Evolutionary conservation across 2,113 vertebrate species (phyloP), one percentile per base, ranked within the genome.

Genomic region (Corydoras maculifer): DNA sequence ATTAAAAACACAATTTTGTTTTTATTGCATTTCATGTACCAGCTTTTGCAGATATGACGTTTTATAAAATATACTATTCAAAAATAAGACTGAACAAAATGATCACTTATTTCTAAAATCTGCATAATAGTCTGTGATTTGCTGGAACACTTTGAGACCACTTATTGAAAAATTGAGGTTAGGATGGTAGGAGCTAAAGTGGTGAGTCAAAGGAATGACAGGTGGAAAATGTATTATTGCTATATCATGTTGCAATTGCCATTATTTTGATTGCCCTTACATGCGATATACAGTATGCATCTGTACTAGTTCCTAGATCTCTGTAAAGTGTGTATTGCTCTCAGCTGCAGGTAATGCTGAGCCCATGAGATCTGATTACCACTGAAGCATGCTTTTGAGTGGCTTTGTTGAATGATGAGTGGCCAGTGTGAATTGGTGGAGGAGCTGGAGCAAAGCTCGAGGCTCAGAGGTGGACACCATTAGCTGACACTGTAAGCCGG

Each of bases 391-490:
- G 12, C 48, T 55, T 32, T 58, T 2, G 14, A 48, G 30, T 53
- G 49, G 7, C 58, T 7, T 3, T 48, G 12, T 62, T 55, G 31
- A 67, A 10, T 18, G 3, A 58, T 57, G 54, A 57, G 54, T 60
- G 70, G 48, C n/a, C 30, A 58, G 62, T 65, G 53, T 25, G 58
- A 60, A 66, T 60, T 61, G 71, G 55, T 50, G 11, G 50, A 68
- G 58, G 48, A 51, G 49, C 13, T 50, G 32, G 3, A 43, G 32
- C 4, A 32, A 1, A 14, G 55, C 48, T 62, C 8, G 53, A 65
- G n/a, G 63, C 48, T 51, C n/a, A 8, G 65, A 35, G 51, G 53
- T 67, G 53, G 10, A 67, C 54, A 15, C 65, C 31, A 35, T 57
- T 55, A 74, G 72, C 58, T 62, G 58, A 54, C 64, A 43, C 57